Evolutionary conservation across 2,797 vertebrate species (phyloP), one percentile per base, ranked within the genome.

Genomic region (Setipinna tenuifilis): DNA sequence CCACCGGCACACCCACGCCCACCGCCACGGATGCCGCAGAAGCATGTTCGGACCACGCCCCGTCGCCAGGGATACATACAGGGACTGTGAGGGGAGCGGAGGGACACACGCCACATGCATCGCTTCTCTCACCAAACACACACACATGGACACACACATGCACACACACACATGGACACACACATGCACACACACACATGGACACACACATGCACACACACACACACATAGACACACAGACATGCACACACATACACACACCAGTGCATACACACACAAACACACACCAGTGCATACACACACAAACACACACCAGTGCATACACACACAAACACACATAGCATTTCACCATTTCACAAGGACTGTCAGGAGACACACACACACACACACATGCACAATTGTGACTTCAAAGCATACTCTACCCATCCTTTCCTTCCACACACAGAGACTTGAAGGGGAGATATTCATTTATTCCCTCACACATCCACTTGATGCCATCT

Each of bases 21-120:
- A 91, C 89, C 90, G 65, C 94, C 92, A 59, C 87, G 92, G 85
- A 0, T 65, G 82, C 88, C 93, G 41, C 90, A 93, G 57, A 35
- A 78, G 84, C 17, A 89, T 85, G 23, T 88, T 91, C 86, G 84
- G 1, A 85, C 62, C 41, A 31, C 54, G 41, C 35, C 85, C 23
- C 71, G 48, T 82, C 89, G 89, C 82, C 35, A 84, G 86, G 87
- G 50, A 54, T 54, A 54, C 50, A 9, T 54, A 54, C 50, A 54
- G 50, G 50, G 50, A 54, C 50, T 54, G 7, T 54, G 14, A 54
- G 14, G 14, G 50, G 50, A 54, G 2, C 35, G 5, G 35, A 41
- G 35, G 35, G 35, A 2, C 35, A 41, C 35, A 41, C 35, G 35
- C 35, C 35, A 41, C 35, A 41, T 5, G 35, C 35, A 41, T 41